A percentile compares a stretch with the other conserved stretches of the same genome.
phyloP scores from a whole-genome alignment of 30 jellyfish, hydroid and myxozoan species.

The Chironex yamaguchii region DNA sequence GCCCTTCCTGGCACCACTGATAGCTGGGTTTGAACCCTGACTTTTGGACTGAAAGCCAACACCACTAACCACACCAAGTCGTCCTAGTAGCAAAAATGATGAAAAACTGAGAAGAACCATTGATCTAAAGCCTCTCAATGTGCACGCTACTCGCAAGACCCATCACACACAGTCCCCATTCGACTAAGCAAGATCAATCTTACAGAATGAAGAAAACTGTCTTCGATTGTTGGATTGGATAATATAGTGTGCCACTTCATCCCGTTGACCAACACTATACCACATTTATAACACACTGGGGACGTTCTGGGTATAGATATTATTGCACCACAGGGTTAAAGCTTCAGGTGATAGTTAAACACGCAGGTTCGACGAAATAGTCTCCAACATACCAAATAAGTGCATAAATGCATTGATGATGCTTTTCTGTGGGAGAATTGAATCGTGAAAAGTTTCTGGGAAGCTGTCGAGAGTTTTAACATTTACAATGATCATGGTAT shows the following conservation, averaged over 20 bases:
- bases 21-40: too few relatives aligned
- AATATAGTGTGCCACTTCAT: constrained; percentile 62
- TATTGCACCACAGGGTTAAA: not conserved
- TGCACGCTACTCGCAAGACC: too few relatives aligned
- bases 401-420: constrained; percentile 58
- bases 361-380: constrained; percentile 37
- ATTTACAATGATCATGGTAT: constrained; percentile 38
- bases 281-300: constrained; percentile 77
- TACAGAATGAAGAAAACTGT: too few relatives aligned
- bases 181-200: too few relatives aligned
- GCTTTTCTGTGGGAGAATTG: constrained; percentile 34
- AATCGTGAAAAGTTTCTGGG: constrained; percentile 49
- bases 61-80: too few relatives aligned
- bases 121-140: too few relatives aligned
- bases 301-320: constrained; percentile 54
- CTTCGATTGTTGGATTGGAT: constrained; percentile 89
- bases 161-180: too few relatives aligned
- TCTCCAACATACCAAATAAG: constrained; percentile 4
- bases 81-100: too few relatives aligned
- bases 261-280: constrained; percentile 18
- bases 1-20: too few relatives aligned
- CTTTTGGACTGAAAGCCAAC: too few relatives aligned
- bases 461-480: constrained; percentile 35
- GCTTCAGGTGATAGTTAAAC: constrained; percentile 78
- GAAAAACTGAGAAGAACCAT: too few relatives aligned